Percentiles rank a stretch among this genome's conserved stretches.
Evolutionary conservation across 2,888 invertebrate species (phyloP).

Genomic region (Eristalis intricaria): DNA sequence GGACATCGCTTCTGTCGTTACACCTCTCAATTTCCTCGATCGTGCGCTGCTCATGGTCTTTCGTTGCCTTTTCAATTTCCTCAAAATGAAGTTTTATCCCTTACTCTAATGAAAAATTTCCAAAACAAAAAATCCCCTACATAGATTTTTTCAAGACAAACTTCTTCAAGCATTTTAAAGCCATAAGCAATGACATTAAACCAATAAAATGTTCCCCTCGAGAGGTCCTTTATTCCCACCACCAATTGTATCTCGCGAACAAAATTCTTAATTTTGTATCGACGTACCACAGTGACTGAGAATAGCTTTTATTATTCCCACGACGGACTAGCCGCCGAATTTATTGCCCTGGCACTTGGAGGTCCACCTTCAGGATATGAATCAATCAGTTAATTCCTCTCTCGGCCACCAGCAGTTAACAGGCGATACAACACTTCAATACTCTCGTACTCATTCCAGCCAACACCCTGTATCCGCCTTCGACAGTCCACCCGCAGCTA

Average conservation of each 20-base stretch:
- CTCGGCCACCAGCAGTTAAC: neutral
- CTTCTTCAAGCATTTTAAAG: neutral
- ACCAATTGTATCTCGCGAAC: neutral
- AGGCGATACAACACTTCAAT: conserved; percentile 6
- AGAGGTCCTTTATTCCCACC: neutral
- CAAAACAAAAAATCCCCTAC: no score
- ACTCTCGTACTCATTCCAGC: neutral
- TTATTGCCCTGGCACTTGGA: neutral
- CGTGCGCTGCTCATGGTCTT: no score
- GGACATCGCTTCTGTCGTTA: no score
- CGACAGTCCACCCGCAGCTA: neutral
- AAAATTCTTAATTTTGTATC: neutral
- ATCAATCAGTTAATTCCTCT: neutral
- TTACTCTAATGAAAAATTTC: no score
- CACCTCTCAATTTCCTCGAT: no score
- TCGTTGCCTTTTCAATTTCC: no score
- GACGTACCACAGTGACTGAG: neutral
- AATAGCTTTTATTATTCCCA: neutral
- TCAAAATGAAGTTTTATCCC: no score
- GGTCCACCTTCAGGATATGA: neutral
- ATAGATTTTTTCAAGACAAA: no score
- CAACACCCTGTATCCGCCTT: no score
- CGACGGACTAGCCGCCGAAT: neutral
- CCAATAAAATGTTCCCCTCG: neutral
- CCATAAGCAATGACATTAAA: neutral